Conservation (phyloP, 2,113 vertebrate species). For the Sarotherodon lohbergeri region DNA sequence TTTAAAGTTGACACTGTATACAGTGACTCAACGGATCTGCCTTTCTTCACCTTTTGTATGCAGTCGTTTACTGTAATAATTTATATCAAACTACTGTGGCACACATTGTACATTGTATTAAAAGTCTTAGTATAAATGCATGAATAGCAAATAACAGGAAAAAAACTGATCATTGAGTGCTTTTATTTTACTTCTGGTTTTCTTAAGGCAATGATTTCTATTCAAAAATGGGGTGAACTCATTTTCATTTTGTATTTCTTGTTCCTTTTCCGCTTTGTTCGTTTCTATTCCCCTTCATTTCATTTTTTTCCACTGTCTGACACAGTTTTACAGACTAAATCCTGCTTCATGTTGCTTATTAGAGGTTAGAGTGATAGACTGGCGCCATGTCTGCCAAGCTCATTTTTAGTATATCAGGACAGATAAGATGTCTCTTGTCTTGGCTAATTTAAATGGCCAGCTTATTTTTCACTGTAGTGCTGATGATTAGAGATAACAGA, state of each 20-base stretch:
- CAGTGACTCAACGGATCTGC: not conserved
- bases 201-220: not conserved
- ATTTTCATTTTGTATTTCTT: not conserved
- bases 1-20: not conserved
- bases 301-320: not conserved
- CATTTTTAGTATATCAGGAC: not conserved
- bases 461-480: not conserved
- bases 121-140: not conserved
- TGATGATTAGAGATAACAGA: slow-evolving; percentile 14
- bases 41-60: not conserved
- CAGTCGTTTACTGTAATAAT: not conserved
- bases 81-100: not conserved
- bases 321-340: not conserved
- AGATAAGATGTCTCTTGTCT: slow-evolving; percentile 19
- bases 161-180: not conserved
- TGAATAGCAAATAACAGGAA: not conserved
- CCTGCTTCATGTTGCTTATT: not conserved
- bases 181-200: not conserved
- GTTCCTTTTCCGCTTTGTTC: not conserved
- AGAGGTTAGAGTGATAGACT: slow-evolving; percentile 4
- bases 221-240: not conserved
- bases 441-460: slow-evolving; percentile 3
- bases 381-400: not conserved
- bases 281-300: not conserved
- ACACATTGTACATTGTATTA: not conserved